Base-by-base conservation (phyloP, 2,888 invertebrate species). In the Volucella zonaria region DNA sequence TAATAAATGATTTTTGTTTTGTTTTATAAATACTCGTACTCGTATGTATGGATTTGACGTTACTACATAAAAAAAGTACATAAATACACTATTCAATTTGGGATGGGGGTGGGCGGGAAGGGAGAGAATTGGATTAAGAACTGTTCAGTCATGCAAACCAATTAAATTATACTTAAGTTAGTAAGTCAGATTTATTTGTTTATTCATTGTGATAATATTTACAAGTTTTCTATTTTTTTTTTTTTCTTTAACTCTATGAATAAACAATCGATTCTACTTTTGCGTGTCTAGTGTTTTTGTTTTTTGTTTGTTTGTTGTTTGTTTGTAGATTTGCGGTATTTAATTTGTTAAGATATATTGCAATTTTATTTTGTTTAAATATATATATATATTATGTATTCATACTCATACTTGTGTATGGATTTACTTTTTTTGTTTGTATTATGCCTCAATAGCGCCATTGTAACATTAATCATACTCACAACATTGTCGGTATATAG, bases 371-470 rank as follows among this genome's bases (percentile, higher is more conserved):
- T 54, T 66, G 82, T 59, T 49, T 82, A 76, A 70, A 80, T 86
- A 83, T 79, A 73, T 51, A 61, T 79, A 68, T 45, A 59, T 61
- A 51, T 75, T 62, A 56, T 40, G 10, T 62, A 45, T 49, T 70
- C 74, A 54, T 70, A 85, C 66, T 62, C 79, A 68, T 64, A 51
- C 66, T 54, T n/a, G n/a, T 87, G 49, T 87, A 51, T 87, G 54
- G 47, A 76, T 18, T 42, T 75, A 8, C 42, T 18, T 49, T 58
- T 42, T 68, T 61, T 76, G 31, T 62, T 61, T 68, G 67, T 70
- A 56, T 49, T 80, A 83, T 80, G 81, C 85, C 85, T 85, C 81
- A 71, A 77, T 77, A 81, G 83, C 83, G 83, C 75, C 54, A 76
- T 71, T 74, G 42, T 78, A 77, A 85, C 68, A 80, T 81, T 73